Evolutionary conservation across 2,888 invertebrate genomes (phyloP).

Genomic region (Callimorpha dominula): DNA sequence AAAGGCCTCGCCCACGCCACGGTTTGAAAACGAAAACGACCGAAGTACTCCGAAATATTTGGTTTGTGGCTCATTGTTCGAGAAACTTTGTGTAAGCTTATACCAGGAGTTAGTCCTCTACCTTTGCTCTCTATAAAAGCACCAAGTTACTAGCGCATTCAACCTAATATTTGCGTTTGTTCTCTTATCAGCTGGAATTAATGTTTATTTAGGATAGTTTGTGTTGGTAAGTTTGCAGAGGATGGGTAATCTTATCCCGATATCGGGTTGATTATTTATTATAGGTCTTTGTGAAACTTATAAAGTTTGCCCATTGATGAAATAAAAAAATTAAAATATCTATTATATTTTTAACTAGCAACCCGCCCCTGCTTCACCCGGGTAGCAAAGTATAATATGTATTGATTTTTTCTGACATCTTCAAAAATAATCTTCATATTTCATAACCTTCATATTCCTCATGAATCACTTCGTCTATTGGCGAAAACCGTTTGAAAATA

Average conservation of each 20-base stretch:
- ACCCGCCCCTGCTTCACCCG: no score
- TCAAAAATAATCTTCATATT: no score
- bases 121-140: conserved; percentile 49
- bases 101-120: conserved; percentile 42
- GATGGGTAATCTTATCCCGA: conserved; percentile 12
- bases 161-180: conserved; percentile 43
- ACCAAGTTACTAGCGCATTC: conserved; percentile 40
- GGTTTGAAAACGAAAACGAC: conserved; percentile 25
- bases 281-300: no score
- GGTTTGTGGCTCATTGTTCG: conserved; percentile 59
- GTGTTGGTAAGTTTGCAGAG: conserved; percentile 12
- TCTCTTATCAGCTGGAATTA: conserved; percentile 41
- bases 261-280: neutral
- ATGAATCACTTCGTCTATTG: no score
- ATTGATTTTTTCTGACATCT: no score
- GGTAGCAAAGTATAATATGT: neutral
- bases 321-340: neutral
- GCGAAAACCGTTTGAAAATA: no score
- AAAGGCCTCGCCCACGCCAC: conserved; percentile 76
- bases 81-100: conserved; percentile 68
- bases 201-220: conserved; percentile 50
- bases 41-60: conserved; percentile 49
- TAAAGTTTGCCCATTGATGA: neutral
- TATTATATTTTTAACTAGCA: neutral
- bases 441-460: no score